Percentiles rank a stretch among this genome's conserved stretches.
phyloP scores from a whole-genome alignment of 2,113 vertebrate species.

The Elanoides forficatus region DNA sequence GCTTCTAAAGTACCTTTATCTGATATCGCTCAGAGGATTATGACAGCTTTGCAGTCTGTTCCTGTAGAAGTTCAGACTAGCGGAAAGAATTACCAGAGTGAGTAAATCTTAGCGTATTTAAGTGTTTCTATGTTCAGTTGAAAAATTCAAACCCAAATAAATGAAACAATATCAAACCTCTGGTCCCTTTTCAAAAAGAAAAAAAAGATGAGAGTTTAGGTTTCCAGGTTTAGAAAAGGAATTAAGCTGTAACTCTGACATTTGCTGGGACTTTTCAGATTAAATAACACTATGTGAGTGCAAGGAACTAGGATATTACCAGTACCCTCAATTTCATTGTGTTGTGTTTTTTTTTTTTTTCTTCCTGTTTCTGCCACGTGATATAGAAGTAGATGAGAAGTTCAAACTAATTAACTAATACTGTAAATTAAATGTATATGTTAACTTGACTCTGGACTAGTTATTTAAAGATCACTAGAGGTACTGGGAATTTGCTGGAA shows the following conservation, averaged over 20 bases:
- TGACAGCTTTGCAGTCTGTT: conserved; percentile 77
- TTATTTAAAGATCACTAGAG: neutral
- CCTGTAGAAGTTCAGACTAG: conserved; percentile 36
- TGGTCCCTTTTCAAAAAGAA: neutral
- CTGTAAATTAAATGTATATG: neutral
- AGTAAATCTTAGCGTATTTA: conserved; percentile 45
- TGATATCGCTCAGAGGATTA: conserved; percentile 78
- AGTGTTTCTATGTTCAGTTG: neutral
- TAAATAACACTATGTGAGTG: neutral
- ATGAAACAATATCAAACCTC: neutral
- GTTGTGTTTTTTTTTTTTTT: neutral
- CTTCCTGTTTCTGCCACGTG: neutral
- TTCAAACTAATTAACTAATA: neutral
- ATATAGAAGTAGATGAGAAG: neutral
- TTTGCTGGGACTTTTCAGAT: neutral
- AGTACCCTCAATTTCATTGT: neutral
- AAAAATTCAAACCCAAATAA: neutral
- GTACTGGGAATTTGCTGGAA: neutral
- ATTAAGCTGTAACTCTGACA: neutral
- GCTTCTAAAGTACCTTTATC: conserved; percentile 79
- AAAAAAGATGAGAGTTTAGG: neutral
- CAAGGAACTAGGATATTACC: neutral
- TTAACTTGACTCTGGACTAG: neutral
- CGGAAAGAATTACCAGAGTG: conserved; percentile 62
- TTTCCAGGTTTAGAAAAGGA: neutral